phyloP scores from a whole-genome alignment of 1,140 invertebrate genomes.

The Drosophila kanapiae region DNA sequence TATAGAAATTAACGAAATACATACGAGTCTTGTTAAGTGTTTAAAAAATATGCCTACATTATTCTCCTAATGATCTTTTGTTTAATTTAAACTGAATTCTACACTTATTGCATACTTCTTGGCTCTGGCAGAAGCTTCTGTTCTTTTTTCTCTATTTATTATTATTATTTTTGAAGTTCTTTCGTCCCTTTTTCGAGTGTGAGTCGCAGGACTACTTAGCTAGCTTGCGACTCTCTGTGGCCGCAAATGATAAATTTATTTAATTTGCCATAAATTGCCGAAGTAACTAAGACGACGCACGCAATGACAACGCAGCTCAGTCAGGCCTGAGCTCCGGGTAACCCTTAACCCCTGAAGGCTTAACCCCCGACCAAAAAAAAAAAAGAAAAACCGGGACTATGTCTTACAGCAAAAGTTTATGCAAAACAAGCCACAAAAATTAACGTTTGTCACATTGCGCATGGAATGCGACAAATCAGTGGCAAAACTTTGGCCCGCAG shows the following conservation, averaged over 20 bases:
- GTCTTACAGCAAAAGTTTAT: slow-evolving; percentile 72
- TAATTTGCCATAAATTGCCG: slow-evolving; percentile 82
- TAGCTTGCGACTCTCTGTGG: too few species aligned
- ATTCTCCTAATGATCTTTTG: background rate
- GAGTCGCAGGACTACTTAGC: too few species aligned
- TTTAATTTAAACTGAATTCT: too few species aligned
- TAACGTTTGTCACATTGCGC: slow-evolving; percentile 83
- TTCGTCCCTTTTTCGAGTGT: background rate
- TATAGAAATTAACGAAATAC: background rate
- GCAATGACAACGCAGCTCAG: slow-evolving; percentile 59
- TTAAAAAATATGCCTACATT: too few species aligned
- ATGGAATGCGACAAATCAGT: slow-evolving; percentile 81
- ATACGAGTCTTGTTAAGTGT: background rate
- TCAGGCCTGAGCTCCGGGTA: too few species aligned
- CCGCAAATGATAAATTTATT: slow-evolving; percentile 82
- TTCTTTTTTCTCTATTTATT: background rate
- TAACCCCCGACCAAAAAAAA: too few species aligned
- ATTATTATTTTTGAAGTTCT: background rate
- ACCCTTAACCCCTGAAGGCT: background rate
- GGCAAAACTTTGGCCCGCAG: slow-evolving; percentile 61
- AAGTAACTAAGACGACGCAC: slow-evolving; percentile 81
- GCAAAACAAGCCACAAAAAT: slow-evolving; percentile 83
- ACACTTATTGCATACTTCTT: slow-evolving; percentile 1
- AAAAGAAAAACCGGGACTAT: too few species aligned
- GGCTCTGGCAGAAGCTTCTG: background rate